Base-by-base conservation (phyloP, 2,113 vertebrate species). In the Alligator sinensis region DNA sequence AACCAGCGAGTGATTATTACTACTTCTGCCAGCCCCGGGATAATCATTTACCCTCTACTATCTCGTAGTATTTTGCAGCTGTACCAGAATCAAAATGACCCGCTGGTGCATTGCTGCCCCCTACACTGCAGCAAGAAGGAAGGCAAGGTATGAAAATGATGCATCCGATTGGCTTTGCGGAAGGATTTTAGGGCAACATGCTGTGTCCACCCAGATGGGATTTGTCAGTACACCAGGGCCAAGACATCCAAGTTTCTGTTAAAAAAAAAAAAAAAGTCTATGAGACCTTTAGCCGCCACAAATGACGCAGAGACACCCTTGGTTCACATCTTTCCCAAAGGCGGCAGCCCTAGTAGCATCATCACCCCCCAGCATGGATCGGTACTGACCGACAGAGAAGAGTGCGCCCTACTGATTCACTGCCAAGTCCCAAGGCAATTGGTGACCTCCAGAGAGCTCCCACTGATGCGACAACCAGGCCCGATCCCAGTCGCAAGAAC, bases 401-500 rank as follows among this genome's bases (percentile, higher is more conserved):
- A 30, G 9, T 18, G 30, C 10, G 7, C 64, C 64, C n/a, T 30
- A n/a, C 27, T 68, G 64, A 68, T n/a, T 30, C 64, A 10, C 64
- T 8, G 19, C 66, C 19, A 16, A 30, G 25, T 64, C 72, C n/a
- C 77, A 34, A 27, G 16, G 28, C 27, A n/a, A n/a, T 72, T 58
- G 0, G 0, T 10, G 76, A 38, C 2, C 66, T 9, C 14, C 3
- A 1, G 14, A 1, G 14, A 34, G 11, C 47, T 24, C 30, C 54
- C 27, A 2, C 3, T 0, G 10, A 61, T 78, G 24, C 22, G 16
- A 15, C 2, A 12, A 27, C 5, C 21, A 7, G 55, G 24, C 55
- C 57, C 75, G 1, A 58, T 61, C 16, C 25, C 80, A 1, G 80
- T 22, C 25, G 9, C 13, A 2, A 27, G 63, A 3, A 68, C 76